Evolutionary conservation across 2,888 invertebrate genomes (phyloP).

Genomic region (Sminthurinus aureus): DNA sequence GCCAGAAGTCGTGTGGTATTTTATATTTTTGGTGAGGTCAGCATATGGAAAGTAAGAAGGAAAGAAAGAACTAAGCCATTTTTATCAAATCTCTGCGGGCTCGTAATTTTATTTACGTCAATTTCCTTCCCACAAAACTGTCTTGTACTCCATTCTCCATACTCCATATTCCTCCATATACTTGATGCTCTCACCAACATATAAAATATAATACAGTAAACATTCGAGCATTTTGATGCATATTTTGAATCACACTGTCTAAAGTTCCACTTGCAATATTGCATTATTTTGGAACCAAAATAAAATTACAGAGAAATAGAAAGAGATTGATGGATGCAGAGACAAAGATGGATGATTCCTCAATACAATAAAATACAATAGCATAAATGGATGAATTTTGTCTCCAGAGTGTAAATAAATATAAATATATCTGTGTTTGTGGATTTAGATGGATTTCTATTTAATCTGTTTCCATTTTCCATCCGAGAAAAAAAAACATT

Average conservation of each 20-base stretch:
- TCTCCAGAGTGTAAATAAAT: too few species aligned
- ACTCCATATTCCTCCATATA: background rate
- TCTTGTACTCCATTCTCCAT: background rate
- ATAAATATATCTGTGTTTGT: background rate
- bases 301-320: background rate
- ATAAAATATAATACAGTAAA: background rate
- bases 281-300: background rate
- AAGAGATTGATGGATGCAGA: background rate
- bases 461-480: background rate
- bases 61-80: constrained; percentile 23
- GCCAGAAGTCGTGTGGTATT: constrained; percentile 24
- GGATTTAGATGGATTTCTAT: constrained; percentile 19
- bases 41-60: constrained; percentile 4
- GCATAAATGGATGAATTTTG: too few species aligned
- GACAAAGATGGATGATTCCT: constrained; percentile 3
- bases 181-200: too few species aligned
- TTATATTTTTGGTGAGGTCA: constrained; percentile 34
- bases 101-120: constrained; percentile 47
- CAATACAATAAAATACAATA: background rate
- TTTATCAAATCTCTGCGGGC: constrained; percentile 39
- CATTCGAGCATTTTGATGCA: background rate
- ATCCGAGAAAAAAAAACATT: background rate
- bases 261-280: background rate
- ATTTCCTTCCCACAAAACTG: constrained; percentile 38
- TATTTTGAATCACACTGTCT: background rate